A percentile compares a stretch with the other conserved stretches of the same genome.
Conservation (phyloP, 2,113 vertebrate species). For the Xerus inauris region DNA sequence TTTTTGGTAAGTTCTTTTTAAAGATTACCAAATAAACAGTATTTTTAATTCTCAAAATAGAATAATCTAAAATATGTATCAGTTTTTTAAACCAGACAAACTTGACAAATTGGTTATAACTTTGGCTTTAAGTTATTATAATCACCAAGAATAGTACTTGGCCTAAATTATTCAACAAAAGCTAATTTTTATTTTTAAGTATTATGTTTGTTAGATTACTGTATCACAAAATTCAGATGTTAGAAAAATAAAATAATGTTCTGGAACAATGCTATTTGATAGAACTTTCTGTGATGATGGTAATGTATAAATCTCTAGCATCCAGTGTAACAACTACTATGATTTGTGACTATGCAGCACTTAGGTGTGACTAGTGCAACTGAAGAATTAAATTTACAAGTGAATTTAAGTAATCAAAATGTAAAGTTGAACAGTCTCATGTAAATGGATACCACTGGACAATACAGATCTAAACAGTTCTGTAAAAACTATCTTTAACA, state of each 20-base stretch:
- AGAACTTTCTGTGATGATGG: not conserved
- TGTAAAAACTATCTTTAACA: not conserved
- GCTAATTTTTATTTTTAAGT: not conserved
- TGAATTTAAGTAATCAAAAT: not conserved
- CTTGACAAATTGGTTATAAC: not conserved
- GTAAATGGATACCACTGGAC: not conserved
- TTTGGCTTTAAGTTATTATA: not conserved
- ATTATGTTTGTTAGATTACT: not conserved
- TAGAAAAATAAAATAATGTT: not conserved
- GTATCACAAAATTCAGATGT: not conserved
- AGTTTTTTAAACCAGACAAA: not conserved
- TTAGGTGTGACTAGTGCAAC: not conserved
- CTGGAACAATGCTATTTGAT: accelerated
- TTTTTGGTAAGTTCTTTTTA: not conserved
- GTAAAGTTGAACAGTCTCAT: not conserved
- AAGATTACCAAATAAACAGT: not conserved
- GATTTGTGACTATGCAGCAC: accelerated
- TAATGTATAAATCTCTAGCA: not conserved
- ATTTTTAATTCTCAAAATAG: not conserved
- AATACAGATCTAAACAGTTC: not conserved
- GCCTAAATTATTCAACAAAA: not conserved
- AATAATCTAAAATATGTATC: not conserved
- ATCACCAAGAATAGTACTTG: not conserved
- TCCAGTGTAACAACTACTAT: accelerated
- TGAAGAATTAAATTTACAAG: not conserved